Percentiles rank a stretch among this genome's conserved stretches.
Evolutionary conservation across 2,113 vertebrate species (phyloP).

Genomic region (Poecilia latipinna): DNA sequence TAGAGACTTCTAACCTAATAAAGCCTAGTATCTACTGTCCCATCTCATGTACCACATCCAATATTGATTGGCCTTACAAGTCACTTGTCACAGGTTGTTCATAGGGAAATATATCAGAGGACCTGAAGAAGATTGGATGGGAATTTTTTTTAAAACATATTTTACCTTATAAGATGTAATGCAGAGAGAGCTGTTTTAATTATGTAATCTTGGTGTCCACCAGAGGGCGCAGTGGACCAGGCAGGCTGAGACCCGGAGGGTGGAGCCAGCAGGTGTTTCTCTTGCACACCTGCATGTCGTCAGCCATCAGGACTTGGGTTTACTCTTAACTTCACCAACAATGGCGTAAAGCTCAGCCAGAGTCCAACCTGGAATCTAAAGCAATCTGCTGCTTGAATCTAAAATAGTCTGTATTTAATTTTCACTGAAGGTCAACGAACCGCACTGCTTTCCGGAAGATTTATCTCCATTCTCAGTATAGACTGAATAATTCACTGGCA

Average conservation of each 20-base stretch:
- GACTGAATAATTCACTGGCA: neutral
- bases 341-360: no score
- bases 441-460: neutral
- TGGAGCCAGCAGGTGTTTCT: no score
- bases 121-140: neutral
- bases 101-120: neutral
- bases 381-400: no score
- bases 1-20: slow-evolving; percentile 57
- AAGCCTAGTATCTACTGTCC: slow-evolving; percentile 28
- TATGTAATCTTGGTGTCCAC: neutral
- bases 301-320: no score
- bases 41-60: slow-evolving; percentile 28
- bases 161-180: neutral
- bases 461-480: neutral
- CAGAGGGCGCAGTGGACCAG: no score
- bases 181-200: neutral
- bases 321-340: no score
- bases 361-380: no score
- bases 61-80: neutral
- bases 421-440: neutral
- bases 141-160: neutral
- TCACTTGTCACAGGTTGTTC: slow-evolving; percentile 14
- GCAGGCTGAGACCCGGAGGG: no score
- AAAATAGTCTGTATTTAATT: no score
- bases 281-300: no score